A percentile compares a stretch with the other conserved stretches of the same genome.
These are phyloP conservation scores for Pogonomyrmex barbatus DNA, from an alignment of 1,140 invertebrate genomes.

Conservation along the genomic window DNA sequence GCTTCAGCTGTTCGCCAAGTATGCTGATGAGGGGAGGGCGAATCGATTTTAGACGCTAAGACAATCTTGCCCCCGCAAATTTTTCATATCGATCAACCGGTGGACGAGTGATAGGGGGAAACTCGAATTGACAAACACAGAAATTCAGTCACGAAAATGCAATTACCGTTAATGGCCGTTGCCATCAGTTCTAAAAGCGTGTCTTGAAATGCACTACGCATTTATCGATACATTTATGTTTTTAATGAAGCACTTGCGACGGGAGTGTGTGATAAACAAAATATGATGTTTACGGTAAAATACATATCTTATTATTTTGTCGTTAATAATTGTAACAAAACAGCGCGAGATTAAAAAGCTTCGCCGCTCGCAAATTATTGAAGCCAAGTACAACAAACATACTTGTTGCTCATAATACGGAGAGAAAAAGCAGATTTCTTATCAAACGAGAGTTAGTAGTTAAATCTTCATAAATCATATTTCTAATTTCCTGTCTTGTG, in stretches of 20 bases:
- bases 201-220: constrained; percentile 3
- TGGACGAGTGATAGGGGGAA: not conserved
- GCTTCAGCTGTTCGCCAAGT: not conserved
- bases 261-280: not conserved
- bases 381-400: not conserved
- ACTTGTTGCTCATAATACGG: constrained; percentile 8
- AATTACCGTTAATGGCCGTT: constrained; percentile 16
- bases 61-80: not conserved
- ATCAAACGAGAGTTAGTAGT: constrained; percentile 25
- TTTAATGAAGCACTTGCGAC: not conserved
- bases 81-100: not conserved
- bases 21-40: constrained; percentile 14
- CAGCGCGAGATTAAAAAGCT: not conserved
- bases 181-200: not conserved
- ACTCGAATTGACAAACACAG: not conserved
- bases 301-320: constrained; percentile 23
- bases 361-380: not conserved
- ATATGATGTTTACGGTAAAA: not conserved
- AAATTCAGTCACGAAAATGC: not conserved
- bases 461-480: constrained; percentile 33
- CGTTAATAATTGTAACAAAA: constrained; percentile 7
- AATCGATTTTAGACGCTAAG: constrained; percentile 13
- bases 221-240: constrained; percentile 9
- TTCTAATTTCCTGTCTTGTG: constrained; percentile 23
- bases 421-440: constrained; percentile 18